Percentiles rank a stretch among this genome's conserved stretches.
These are phyloP conservation scores for Gibbula magus DNA, from an alignment of 2,888 invertebrate genomes.

Conservation along the genomic window DNA sequence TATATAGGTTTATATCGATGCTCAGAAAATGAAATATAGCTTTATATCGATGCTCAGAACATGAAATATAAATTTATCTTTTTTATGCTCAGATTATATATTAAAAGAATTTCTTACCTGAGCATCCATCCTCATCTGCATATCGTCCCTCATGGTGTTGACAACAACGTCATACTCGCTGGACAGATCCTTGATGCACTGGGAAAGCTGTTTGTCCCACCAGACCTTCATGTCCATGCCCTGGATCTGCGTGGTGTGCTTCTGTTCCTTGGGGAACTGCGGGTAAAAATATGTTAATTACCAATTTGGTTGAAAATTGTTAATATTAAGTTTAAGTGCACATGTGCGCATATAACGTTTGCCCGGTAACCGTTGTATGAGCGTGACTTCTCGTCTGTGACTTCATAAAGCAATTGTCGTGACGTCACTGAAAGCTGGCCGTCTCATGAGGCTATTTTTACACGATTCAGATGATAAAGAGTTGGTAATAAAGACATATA, in stretches of 20 bases:
- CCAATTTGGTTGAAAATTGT: not conserved
- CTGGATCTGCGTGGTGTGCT: conserved; percentile 43
- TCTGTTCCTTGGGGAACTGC: conserved; percentile 28
- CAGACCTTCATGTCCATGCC: conserved; percentile 75
- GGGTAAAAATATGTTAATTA: not conserved
- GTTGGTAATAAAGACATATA: too few relatives aligned
- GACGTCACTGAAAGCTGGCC: too few relatives aligned
- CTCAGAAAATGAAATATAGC: too few relatives aligned
- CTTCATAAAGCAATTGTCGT: too few relatives aligned
- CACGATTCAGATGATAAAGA: too few relatives aligned
- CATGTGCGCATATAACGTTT: too few relatives aligned
- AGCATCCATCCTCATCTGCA: conserved; percentile 75
- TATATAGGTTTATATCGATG: too few relatives aligned
- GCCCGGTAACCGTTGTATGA: not conserved
- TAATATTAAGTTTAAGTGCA: not conserved
- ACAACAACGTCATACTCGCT: conserved; percentile 75
- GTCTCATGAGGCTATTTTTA: too few relatives aligned
- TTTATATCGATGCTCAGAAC: too few relatives aligned
- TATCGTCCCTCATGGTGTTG: conserved; percentile 71
- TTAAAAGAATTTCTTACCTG: conserved; percentile 70
- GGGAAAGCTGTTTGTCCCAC: conserved; percentile 77
- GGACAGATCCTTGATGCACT: conserved; percentile 76
- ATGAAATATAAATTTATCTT: too few relatives aligned
- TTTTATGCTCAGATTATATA: too few relatives aligned
- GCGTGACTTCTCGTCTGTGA: too few relatives aligned